These are phyloP conservation scores for Steinernema scapterisci DNA, from an alignment of 2,888 invertebrate genomes.

Conservation along the genomic window DNA sequence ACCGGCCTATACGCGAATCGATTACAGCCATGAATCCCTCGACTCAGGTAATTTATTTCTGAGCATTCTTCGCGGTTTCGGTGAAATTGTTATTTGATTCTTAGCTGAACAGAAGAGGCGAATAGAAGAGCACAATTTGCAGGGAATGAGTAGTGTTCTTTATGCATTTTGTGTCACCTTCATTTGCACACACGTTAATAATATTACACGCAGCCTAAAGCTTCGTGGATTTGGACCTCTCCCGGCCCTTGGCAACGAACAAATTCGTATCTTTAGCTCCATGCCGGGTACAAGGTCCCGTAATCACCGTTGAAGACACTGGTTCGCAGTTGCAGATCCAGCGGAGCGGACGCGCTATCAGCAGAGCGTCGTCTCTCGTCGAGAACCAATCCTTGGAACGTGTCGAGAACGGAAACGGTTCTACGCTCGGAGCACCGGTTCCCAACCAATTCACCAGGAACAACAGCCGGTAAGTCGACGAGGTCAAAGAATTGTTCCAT, in stretches of 20 bases:
- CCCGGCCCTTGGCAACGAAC: too few relatives aligned
- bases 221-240: too few relatives aligned
- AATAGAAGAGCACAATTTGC: too few relatives aligned
- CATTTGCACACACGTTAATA: too few relatives aligned
- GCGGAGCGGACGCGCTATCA: conserved; percentile 24
- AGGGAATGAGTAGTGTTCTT: too few relatives aligned
- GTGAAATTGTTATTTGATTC: conserved; percentile 31
- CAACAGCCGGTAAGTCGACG: conserved; percentile 53
- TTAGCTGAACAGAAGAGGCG: neutral
- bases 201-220: too few relatives aligned
- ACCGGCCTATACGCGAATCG: conserved; percentile 66
- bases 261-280: conserved; percentile 34
- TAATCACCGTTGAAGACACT: conserved; percentile 61
- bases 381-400: conserved; percentile 36
- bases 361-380: conserved; percentile 34
- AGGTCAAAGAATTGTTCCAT: neutral
- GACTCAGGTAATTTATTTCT: conserved; percentile 40
- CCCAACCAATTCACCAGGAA: conserved; percentile 47
- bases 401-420: conserved; percentile 28
- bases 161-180: too few relatives aligned
- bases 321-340: conserved; percentile 55
- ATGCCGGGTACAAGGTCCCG: conserved; percentile 50
- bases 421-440: neutral
- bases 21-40: conserved; percentile 63
- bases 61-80: too few relatives aligned